Evolutionary conservation across 1,140 invertebrate species (phyloP).

Genomic region (Heliconius melpomene): DNA sequence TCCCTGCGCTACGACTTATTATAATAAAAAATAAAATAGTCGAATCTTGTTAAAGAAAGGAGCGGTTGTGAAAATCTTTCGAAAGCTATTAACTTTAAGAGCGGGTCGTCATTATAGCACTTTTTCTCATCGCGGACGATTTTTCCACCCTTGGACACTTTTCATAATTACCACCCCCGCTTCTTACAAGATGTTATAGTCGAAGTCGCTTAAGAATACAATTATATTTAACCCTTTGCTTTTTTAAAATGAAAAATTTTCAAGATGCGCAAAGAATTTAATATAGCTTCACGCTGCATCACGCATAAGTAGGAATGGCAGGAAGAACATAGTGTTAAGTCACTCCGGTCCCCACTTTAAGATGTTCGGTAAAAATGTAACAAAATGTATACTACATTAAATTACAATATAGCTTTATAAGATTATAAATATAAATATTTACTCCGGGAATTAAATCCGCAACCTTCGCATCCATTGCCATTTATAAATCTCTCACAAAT

Average conservation of each 20-base stretch:
- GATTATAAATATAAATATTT: too few relatives aligned
- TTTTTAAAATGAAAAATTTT: not conserved
- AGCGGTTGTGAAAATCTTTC: conserved; percentile 44
- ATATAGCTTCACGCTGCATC: too few relatives aligned
- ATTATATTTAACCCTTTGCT: conserved; percentile 7
- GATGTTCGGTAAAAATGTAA: too few relatives aligned
- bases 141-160: conserved; percentile 66
- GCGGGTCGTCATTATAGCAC: conserved; percentile 61
- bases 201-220: conserved; percentile 22
- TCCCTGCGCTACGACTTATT: not conserved
- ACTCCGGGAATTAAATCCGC: too few relatives aligned
- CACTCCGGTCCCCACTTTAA: too few relatives aligned
- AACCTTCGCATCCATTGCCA: too few relatives aligned
- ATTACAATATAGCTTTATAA: too few relatives aligned
- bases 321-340: too few relatives aligned
- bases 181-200: conserved; percentile 63
- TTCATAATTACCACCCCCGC: conserved; percentile 66
- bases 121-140: conserved; percentile 62
- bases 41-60: conserved; percentile 10
- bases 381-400: too few relatives aligned
- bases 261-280: not conserved
- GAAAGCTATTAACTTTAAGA: conserved; percentile 74
- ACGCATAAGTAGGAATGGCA: too few relatives aligned
- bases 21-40: conserved; percentile 18
- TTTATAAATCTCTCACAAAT: too few relatives aligned